Base-by-base conservation (phyloP, 2,888 invertebrate genomes). In the Cremastinae sp. region DNA sequence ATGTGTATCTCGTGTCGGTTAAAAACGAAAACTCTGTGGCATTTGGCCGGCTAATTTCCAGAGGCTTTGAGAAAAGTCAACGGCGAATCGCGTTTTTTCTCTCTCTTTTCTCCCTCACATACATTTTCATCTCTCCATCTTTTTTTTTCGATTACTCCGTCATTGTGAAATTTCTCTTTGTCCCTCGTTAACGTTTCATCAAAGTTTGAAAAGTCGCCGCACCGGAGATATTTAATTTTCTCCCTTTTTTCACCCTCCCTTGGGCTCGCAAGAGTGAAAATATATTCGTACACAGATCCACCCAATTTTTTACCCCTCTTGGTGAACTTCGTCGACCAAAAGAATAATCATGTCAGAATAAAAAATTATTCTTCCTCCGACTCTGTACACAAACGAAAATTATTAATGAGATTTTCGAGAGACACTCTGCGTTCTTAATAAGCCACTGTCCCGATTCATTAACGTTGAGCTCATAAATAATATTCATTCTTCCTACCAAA, bases 91-190 rank as follows among this genome's bases (percentile, higher is more conserved):
- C 45, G 38, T 28, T 38, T 51, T 12, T 49, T 41, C 41, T 64
- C 22, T 53, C 36, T 64, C 14, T 41, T 16, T 14, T 16, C 4
- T n/a, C 36, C 12, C 10, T 49, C 59, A n/a, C n/a, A n/a, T n/a
- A n/a, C n/a, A n/a, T 12, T 22, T 66, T 12, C 12, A 18, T 41
- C 20, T 53, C 9, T 51, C 22, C 12, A 9, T 54, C 61, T 41
- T 20, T 70, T 1, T 12, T 20, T 28, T 61, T 43, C 53, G 14
- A 59, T 68, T 62, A 59, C 34, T 68, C 22, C 28, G 51, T 38
- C 70, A 70, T 75, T 70, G 74, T 70, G 28, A 56, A 64, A 47
- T n/a, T 14, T 34, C 74, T 16, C 65, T 70, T 70, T 75, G 70
- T 75, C 59, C 45, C 65, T 47, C 51, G 59, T 36, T 20, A 22